phyloP scores from a whole-genome alignment of 2,888 invertebrate genomes.

The Scaptomyza caliginosa region DNA sequence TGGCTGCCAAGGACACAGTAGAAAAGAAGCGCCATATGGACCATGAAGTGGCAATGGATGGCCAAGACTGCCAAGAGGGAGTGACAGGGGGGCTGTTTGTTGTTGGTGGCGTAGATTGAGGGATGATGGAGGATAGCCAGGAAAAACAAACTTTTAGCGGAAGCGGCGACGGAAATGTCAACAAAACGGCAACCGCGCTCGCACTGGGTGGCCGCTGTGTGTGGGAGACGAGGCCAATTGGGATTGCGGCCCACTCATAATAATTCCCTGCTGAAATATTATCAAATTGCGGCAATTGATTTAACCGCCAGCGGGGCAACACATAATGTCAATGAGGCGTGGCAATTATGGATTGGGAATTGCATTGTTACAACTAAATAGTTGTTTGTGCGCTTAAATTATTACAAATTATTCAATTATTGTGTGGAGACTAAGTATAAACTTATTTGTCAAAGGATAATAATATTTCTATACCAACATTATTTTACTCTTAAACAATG shows the following conservation, averaged over 20 bases:
- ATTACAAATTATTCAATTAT: background rate
- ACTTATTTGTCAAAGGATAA: no score
- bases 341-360: conserved; percentile 1
- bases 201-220: conserved; percentile 12
- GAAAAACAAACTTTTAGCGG: conserved; percentile 64
- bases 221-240: background rate
- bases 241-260: conserved; percentile 58
- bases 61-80: background rate
- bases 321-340: conserved; percentile 32
- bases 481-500: no score
- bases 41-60: conserved; percentile 34
- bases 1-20: conserved; percentile 67
- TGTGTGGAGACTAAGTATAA: background rate
- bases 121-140: conserved; percentile 28
- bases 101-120: conserved; percentile 14
- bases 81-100: background rate
- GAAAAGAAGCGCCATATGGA: conserved; percentile 47
- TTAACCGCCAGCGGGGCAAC: conserved; percentile 59
- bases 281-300: conserved; percentile 81
- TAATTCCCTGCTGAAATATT: conserved; percentile 82
- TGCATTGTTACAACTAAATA: background rate
- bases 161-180: conserved; percentile 73
- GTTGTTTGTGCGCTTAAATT: background rate
- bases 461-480: no score
- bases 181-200: conserved; percentile 62